Conservation (phyloP, 2,113 vertebrate species). For the Bufo gargarizans region DNA sequence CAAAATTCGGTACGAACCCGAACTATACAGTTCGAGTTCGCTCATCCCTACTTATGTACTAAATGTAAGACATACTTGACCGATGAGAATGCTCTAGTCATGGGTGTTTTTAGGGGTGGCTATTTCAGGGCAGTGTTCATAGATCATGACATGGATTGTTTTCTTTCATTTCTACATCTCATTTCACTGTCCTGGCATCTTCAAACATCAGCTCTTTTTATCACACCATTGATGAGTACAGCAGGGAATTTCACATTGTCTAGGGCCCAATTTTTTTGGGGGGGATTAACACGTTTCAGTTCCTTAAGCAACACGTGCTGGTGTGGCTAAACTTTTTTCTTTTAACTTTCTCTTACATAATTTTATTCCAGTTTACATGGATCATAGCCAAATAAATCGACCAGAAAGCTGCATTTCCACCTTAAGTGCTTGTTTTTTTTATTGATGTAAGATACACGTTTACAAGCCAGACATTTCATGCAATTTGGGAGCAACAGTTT, state of each 20-base stretch:
- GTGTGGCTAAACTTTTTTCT: background rate
- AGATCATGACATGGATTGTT: background rate
- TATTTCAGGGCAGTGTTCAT: background rate
- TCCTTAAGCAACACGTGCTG: background rate
- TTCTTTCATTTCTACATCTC: background rate
- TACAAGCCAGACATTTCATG: background rate
- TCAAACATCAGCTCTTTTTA: slow-evolving; percentile 4
- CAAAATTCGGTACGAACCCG: no score
- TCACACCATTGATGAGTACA: slow-evolving; percentile 2
- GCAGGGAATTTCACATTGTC: background rate
- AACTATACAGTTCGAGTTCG: no score
- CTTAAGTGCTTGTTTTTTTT: background rate
- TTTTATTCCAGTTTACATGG: background rate
- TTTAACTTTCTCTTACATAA: background rate
- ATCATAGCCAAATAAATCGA: background rate
- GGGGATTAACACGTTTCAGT: background rate
- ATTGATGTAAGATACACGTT: background rate
- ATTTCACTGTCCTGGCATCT: background rate
- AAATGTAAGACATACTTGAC: background rate
- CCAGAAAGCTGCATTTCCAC: background rate
- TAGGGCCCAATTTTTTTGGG: background rate
- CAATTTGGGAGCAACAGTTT: background rate
- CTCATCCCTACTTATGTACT: no score
- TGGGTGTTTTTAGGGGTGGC: background rate
- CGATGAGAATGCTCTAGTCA: background rate